Conservation (phyloP, 2,797 vertebrate species). For the Periparus ater region DNA sequence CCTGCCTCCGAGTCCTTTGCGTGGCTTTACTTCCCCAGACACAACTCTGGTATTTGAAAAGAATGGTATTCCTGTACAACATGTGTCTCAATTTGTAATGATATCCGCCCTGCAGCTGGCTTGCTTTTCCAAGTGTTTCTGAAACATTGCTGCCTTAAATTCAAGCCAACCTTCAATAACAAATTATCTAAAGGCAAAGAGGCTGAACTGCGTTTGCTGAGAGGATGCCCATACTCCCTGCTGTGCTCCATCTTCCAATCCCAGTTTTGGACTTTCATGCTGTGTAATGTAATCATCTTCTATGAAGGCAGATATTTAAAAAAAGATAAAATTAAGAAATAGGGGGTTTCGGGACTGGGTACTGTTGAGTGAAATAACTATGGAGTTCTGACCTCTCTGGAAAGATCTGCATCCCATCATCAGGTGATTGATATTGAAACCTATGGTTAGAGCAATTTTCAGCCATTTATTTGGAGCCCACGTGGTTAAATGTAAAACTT, state of each 20-base stretch:
- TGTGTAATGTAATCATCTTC: slow-evolving; percentile 56
- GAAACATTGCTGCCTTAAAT: slow-evolving; percentile 73
- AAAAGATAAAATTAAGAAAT: background rate
- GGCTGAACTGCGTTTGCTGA: slow-evolving; percentile 53
- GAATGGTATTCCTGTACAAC: slow-evolving; percentile 72
- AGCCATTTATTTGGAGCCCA: slow-evolving; percentile 68
- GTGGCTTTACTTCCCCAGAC: slow-evolving; percentile 62
- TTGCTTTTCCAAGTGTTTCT: slow-evolving; percentile 73
- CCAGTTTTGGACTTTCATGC: slow-evolving; percentile 45
- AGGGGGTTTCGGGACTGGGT: slow-evolving; percentile 1
- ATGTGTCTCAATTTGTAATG: slow-evolving; percentile 76
- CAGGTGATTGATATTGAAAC: slow-evolving; percentile 70
- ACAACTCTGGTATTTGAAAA: slow-evolving; percentile 68
- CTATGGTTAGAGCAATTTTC: slow-evolving; percentile 76
- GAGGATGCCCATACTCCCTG: slow-evolving; percentile 1
- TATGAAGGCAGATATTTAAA: slow-evolving; percentile 17
- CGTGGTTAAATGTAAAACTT: slow-evolving; percentile 71
- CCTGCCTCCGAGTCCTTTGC: slow-evolving; percentile 45
- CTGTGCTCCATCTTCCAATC: slow-evolving; percentile 49
- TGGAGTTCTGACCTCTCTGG: slow-evolving; percentile 58
- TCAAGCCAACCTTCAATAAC: slow-evolving; percentile 70
- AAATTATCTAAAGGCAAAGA: slow-evolving; percentile 69
- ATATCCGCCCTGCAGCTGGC: slow-evolving; percentile 74
- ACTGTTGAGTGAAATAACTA: slow-evolving; percentile 61
- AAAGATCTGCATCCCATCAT: slow-evolving; percentile 68